Evolutionary conservation across 2,888 invertebrate genomes (phyloP), one percentile per base, ranked within the genome.

Genomic region (Neria commutata): DNA sequence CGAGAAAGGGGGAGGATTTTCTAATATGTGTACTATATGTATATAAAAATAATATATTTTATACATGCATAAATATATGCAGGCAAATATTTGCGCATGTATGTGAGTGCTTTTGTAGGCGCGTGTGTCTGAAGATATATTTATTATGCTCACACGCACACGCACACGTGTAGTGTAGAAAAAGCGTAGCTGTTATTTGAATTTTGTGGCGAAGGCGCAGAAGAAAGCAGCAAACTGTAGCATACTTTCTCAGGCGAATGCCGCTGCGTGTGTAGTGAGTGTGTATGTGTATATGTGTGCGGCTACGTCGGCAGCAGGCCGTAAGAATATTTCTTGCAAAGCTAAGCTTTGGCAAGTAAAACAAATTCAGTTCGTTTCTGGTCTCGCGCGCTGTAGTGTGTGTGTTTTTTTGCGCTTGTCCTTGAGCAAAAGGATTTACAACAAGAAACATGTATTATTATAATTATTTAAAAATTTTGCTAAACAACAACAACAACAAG

Each of bases 331-430:
- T 3, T 4, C 14, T 42, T 3, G 19, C 42, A 33, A 60, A 57
- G 61, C 61, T 61, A 25, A 61, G 61, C 61, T 50, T 59, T 54
- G 65, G 66, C 65, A 65, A 67, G 63, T 65, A 65, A 65, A 69
- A 70, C 69, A 74, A 69, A 71, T 76, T 75, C 74, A 75, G 75
- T 75, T 68, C 75, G 75, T 75, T 75, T 69, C 69, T 69, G 75
- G 76, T 76, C 76, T 71, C 76, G 66, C 76, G 72, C 72, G 76
- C 71, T 74, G 76, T 71, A 72, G 74, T 47, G 37, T 40, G 23
- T 56, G 57, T 50, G 25, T 54, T 57, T 56, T 26, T 34, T 29
- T 17, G 49, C 49, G 19, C 24, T 47, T 24, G 6, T 10, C 47
- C 34, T 50, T 58, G 46, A 59, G 11, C 14, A 25, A 47, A 11